Base-by-base conservation (phyloP, 2,888 invertebrate species). In the Asteroscopus sphinx region DNA sequence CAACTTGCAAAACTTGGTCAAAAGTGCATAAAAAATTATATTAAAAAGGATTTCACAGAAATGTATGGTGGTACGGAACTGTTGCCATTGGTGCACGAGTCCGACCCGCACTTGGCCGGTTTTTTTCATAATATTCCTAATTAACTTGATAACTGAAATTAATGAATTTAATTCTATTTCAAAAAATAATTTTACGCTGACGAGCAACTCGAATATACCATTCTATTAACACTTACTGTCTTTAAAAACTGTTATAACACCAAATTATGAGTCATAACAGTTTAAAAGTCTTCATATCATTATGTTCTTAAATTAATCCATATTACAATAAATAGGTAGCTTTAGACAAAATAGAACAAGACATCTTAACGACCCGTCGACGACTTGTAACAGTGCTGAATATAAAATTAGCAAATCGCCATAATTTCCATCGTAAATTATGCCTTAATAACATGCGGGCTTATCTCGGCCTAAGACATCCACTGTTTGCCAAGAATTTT, bases 401-500 rank as follows among this genome's bases (percentile, higher is more conserved):
- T 88, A 84, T 88, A 87, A 89, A 90, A 92, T 92, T 92, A 92
- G 91, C 92, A 92, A 93, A 93, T 91, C 86, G 88, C 83, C 83
- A 90, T 90, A 84, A 92, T 91, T 92, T 91, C 79, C 87, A 87
- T 86, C 83, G 87, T 87, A 91, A 92, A 92, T 92, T 92, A 88
- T 85, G 77, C 89, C 84, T 79, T 92, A 92, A 93, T 92, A 92
- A 92, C 86, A 90, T 80, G 81, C 82, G 79, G 81, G 81, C 84
- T 88, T 92, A 93, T 93, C 92, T 89, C 76, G 76, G 83, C 83
- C 85, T 85, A 86, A 92, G 90, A 90, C 89, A 90, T 91, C 89
- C 87, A 82, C 77, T 60, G 62, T 74, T 52, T 49, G 77, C 69
- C 73, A 54, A 30, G 40, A 62, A 53, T 40, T 25, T 45, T 42